These are phyloP conservation scores for Melanophora roralis DNA, from an alignment of 2,888 invertebrate genomes.

Conservation along the genomic window DNA sequence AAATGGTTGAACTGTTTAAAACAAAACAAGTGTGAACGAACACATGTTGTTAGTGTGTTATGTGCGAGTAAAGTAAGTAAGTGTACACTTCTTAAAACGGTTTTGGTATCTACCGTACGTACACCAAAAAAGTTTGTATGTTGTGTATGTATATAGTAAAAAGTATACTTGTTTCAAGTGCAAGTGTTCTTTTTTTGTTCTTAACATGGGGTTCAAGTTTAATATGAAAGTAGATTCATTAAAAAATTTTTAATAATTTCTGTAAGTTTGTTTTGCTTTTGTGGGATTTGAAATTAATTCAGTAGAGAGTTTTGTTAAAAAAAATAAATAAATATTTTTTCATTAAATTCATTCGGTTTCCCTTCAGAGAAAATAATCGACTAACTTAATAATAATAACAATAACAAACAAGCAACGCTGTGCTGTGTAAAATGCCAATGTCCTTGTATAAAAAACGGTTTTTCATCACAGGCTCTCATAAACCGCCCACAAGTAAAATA, in stretches of 20 bases:
- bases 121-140: not conserved
- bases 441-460: conserved; percentile 78
- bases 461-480: conserved; percentile 71
- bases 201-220: conserved; percentile 50
- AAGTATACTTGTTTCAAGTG: conserved; percentile 52
- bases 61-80: no score
- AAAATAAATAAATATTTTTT: no score
- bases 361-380: not conserved
- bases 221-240: conserved; percentile 25
- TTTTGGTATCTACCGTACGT: no score
- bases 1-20: no score
- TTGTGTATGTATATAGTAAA: no score
- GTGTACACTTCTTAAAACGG: no score
- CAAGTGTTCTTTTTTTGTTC: conserved; percentile 61
- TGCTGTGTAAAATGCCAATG: conserved; percentile 72
- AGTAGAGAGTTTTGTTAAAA: no score
- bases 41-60: no score
- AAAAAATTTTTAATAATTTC: not conserved
- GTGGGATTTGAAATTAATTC: no score
- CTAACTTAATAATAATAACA: conserved; percentile 9
- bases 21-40: no score
- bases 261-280: not conserved
- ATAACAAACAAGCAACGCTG: not conserved
- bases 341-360: not conserved
- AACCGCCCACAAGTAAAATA: conserved; percentile 38